Evolutionary conservation across 2,113 vertebrate genomes (phyloP).

Genomic region (Cyprinus carpio): DNA sequence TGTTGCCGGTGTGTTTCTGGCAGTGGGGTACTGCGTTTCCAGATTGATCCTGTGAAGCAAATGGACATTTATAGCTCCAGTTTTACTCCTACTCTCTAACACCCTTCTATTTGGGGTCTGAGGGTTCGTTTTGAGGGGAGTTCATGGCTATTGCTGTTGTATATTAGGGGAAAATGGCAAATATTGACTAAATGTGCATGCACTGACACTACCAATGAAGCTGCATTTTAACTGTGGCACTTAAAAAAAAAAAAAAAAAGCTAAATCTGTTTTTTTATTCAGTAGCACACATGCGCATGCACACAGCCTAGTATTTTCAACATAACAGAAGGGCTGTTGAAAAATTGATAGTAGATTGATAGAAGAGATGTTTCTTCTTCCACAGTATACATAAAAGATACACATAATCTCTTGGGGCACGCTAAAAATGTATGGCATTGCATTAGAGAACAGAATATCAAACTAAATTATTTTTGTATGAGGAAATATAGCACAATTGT

Average conservation of each 20-base stretch:
- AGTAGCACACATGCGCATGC: not conserved
- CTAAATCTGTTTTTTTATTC: not conserved
- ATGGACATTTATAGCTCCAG: not conserved
- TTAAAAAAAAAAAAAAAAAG: too few relatives aligned
- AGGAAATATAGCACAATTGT: too few relatives aligned
- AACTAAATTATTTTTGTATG: not conserved
- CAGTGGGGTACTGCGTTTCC: not conserved
- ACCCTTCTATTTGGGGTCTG: constrained; percentile 8
- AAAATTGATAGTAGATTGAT: constrained; percentile 2
- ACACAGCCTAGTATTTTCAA: constrained; percentile 6
- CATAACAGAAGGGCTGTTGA: not conserved
- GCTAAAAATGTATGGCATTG: not conserved
- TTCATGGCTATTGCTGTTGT: not conserved
- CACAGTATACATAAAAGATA: not conserved
- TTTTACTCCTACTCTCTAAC: not conserved
- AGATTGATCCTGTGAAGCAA: constrained; percentile 1
- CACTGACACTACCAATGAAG: not conserved
- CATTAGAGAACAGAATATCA: not conserved
- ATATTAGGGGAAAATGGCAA: not conserved
- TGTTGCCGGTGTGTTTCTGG: not conserved
- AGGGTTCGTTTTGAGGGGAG: not conserved
- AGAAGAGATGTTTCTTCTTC: constrained; percentile 3
- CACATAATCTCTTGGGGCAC: not conserved
- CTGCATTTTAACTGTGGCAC: not conserved
- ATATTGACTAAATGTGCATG: not conserved